Evolutionary conservation across 2,888 invertebrate genomes (phyloP).

Genomic region (Torymus aiolomorphi): DNA sequence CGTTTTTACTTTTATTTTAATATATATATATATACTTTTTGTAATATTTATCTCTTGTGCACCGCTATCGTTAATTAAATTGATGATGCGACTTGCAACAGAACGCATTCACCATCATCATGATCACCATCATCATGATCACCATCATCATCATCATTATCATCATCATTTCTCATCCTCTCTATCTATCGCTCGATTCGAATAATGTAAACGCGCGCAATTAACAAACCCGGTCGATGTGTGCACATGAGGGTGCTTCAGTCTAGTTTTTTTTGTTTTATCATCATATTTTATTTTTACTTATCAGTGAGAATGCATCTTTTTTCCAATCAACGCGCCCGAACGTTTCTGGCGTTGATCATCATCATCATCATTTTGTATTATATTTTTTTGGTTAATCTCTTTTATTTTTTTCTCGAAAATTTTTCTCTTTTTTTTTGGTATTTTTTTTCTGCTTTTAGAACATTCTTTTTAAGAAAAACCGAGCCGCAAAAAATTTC

Average conservation of each 20-base stretch:
- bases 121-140: too few species aligned
- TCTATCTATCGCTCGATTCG: conserved; percentile 25
- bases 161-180: not conserved
- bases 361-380: not conserved
- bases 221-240: conserved; percentile 43
- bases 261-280: conserved; percentile 46
- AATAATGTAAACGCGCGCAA: conserved; percentile 38
- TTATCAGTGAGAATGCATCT: conserved; percentile 12
- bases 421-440: conserved; percentile 32
- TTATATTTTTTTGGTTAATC: conserved; percentile 15
- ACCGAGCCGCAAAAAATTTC: conserved; percentile 34
- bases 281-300: conserved; percentile 18
- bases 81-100: conserved; percentile 31
- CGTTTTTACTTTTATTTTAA: conserved; percentile 15
- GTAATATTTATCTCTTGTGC: conserved; percentile 9
- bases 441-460: conserved; percentile 17
- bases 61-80: conserved; percentile 32
- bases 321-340: conserved; percentile 3
- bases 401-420: not conserved
- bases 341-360: conserved; percentile 1
- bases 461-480: conserved; percentile 45
- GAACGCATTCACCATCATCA: not conserved
- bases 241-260: conserved; percentile 41
- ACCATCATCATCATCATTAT: too few species aligned
- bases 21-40: conserved; percentile 1